Conservation (phyloP, 2,888 invertebrate genomes). For the Congeria kusceri region DNA sequence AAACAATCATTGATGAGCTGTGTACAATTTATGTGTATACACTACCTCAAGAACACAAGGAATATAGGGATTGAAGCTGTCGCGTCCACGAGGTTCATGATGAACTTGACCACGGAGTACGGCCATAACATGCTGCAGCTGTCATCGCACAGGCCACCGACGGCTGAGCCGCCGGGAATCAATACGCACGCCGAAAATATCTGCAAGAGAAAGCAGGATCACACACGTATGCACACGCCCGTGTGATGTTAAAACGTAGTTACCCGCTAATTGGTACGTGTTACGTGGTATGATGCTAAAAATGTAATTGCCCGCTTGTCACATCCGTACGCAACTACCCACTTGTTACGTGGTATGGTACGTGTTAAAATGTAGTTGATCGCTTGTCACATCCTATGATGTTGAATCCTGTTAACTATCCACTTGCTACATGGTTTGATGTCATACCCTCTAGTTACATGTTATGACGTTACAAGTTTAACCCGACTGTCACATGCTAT, state of each 20-base stretch:
- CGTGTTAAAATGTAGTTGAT: no score
- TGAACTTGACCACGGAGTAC: conserved; percentile 52
- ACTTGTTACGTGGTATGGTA: no score
- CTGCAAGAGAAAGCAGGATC: conserved; percentile 20
- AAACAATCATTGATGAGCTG: background rate
- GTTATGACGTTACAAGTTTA: no score
- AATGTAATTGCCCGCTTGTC: no score
- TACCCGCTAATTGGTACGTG: no score
- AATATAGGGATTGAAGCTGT: conserved; percentile 51
- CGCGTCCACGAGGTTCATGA: conserved; percentile 46
- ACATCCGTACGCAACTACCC: no score
- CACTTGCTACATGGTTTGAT: no score
- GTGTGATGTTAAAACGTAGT: background rate
- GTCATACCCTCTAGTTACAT: no score
- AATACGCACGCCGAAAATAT: conserved; percentile 47
- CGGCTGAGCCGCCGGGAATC: conserved; percentile 59
- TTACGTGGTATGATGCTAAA: no score
- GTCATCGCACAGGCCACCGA: conserved; percentile 50
- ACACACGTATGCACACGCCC: background rate
- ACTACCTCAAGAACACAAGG: conserved; percentile 60
- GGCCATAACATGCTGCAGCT: conserved; percentile 55
- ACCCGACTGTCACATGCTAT: no score
- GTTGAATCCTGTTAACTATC: no score
- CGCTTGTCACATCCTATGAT: no score
- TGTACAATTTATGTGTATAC: background rate